phyloP scores from a whole-genome alignment of 2,113 vertebrate species.

The Benitochromis conjunctus region DNA sequence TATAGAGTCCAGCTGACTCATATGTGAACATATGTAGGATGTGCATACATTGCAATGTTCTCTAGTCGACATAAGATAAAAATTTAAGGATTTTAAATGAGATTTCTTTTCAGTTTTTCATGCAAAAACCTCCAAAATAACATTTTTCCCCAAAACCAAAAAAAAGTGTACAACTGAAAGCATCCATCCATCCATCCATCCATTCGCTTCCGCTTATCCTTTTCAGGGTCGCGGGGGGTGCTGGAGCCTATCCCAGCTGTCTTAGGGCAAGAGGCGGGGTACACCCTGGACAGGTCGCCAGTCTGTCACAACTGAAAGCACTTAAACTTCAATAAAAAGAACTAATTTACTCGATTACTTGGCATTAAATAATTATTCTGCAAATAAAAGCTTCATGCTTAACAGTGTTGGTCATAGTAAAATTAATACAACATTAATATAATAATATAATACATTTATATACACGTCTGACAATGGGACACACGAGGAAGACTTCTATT shows the following conservation, averaged over 20 bases:
- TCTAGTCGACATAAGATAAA: not conserved
- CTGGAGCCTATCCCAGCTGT: too few relatives aligned
- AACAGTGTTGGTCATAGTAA: not conserved
- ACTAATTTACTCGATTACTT: not conserved
- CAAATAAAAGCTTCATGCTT: not conserved
- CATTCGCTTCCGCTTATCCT: too few relatives aligned
- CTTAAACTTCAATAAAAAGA: not conserved
- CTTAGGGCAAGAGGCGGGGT: too few relatives aligned
- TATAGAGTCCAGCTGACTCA: not conserved
- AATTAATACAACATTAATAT: not conserved
- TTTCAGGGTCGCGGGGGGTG: too few relatives aligned
- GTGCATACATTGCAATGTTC: not conserved
- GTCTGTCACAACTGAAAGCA: not conserved
- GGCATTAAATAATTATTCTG: not conserved
- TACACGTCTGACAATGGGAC: not conserved
- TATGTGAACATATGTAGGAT: not conserved
- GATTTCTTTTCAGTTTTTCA: fast-evolving
- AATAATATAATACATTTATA: not conserved
- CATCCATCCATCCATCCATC: too few relatives aligned
- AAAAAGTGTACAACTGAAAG: not conserved
- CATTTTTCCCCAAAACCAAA: too few relatives aligned
- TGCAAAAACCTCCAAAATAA: not conserved
- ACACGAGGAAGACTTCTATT: not conserved
- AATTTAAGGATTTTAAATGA: not conserved
- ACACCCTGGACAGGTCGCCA: too few relatives aligned